Base-by-base conservation (phyloP, 2,888 invertebrate species). In the Phania funesta region DNA sequence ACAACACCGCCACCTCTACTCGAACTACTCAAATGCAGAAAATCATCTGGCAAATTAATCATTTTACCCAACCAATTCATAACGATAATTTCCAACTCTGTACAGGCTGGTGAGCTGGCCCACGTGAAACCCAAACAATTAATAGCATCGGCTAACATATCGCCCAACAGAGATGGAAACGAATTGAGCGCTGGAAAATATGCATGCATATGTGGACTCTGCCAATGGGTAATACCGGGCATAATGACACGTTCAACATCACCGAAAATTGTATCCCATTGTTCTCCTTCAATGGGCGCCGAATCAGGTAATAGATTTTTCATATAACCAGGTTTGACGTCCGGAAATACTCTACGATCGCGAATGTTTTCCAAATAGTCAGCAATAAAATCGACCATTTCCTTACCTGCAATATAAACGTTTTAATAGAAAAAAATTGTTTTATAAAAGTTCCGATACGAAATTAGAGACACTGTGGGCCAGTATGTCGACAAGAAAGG, bases 31-130 rank as follows among this genome's bases (percentile, higher is more conserved):
- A 95, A 93, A 87, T 99, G 98, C 2, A 99, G 93, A 91, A 99
- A 99, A 70, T 95, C 95, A 7, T 97, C 95, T 0, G 99, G 99
- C 13, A 99, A 92, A 0, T 97, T 98, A 54, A 99, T 95, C 94
- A 98, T 96, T 92, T 98, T 97, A 0, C 97, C 99, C 74, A 99
- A 92, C 99, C 99, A 99, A 91, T 99, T 99, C 96, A 98, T 97
- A 0, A 98, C 97, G 24, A 99, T 96, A 65, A 97, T 97, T 92
- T 99, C 99, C 87, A 99, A 91, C 91, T 99, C 99, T 0, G 99
- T 99, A 85, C 98, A 98, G 0, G 98, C 99, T 0, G 99, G 99
- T 84, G 98, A 98, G 74, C 90, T 94, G 92, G 98, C 98, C 99
- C 99, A 99, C 9, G 99, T 99, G 88, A 99, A 99, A 82, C 98